Evolutionary conservation across 1,140 invertebrate species (phyloP).

Genomic region (Papilio xuthus): DNA sequence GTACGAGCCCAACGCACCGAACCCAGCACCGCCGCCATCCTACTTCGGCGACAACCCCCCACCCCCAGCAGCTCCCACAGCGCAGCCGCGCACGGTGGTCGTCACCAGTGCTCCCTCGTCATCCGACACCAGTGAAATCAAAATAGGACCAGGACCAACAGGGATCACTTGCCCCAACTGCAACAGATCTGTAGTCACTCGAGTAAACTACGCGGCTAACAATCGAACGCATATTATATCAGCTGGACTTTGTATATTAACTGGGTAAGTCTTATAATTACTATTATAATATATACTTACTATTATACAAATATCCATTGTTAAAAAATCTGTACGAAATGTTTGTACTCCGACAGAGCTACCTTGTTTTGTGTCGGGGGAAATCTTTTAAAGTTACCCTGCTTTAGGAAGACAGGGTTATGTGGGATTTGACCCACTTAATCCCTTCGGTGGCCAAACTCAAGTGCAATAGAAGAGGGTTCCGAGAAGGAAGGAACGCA

Average conservation of each 20-base stretch:
- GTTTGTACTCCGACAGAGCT: no score
- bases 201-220: conserved; percentile 69
- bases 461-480: no score
- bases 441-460: no score
- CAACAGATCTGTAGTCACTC: conserved; percentile 69
- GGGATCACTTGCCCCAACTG: conserved; percentile 69
- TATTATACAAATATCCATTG: not conserved
- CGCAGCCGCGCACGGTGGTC: conserved; percentile 62
- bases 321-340: no score
- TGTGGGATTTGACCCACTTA: no score
- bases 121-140: conserved; percentile 51
- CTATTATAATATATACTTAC: no score
- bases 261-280: conserved; percentile 57
- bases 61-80: conserved; percentile 50
- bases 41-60: conserved; percentile 70
- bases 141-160: conserved; percentile 70
- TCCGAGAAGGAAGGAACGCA: no score
- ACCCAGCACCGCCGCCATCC: conserved; percentile 68
- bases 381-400: no score
- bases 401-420: no score
- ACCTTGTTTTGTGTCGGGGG: no score
- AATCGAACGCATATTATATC: conserved; percentile 74
- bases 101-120: conserved; percentile 51
- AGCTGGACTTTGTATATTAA: conserved; percentile 68
- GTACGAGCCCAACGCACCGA: conserved; percentile 62